Base-by-base conservation (phyloP, 2,888 invertebrate genomes). In the Hedya salicella region DNA sequence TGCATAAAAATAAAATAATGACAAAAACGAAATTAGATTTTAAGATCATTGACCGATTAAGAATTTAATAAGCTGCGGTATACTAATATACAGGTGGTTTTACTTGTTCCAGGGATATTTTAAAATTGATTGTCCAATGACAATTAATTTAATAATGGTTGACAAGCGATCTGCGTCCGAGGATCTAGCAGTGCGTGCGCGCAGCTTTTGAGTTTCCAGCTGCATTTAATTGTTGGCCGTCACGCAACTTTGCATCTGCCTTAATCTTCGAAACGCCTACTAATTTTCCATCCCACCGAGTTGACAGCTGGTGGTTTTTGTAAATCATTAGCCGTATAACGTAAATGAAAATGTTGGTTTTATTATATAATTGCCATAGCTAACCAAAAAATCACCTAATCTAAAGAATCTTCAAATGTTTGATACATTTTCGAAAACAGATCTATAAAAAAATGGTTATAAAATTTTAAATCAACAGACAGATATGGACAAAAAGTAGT, bases 171-270 rank as follows among this genome's bases (percentile, higher is more conserved):
- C 59, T 39, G 42, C 44, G 53, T n/a, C n/a, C n/a, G 19, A 48
- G 48, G 48, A 61, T 54, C 66, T 66, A 66, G 42, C 48, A 44
- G 52, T 40, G 49, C 59, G 66, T 48, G 39, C 60, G 39, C 60
- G 66, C 66, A 66, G 42, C 53, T 61, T 59, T 66, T 48, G n/a
- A 54, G 65, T 60, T 60, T 66, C 54, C 66, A 66, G 66, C 61
- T 66, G 66, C 66, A 49, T 66, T 49, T 66, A 66, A 66, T 66
- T 61, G 66, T 61, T 40, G 14, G 30, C 30, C 53, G 66, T 61
- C 66, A 61, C 66, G 66, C 66, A 66, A 66, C 60, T 66, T 54
- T 49, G 61, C 66, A 66, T 66, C 66, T 61, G 66, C 48, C 61
- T 61, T 66, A 49, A 66, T 61, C 66, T 66, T 61, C 42, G 60